Evolutionary conservation across 2,888 invertebrate genomes (phyloP), one percentile per base, ranked within the genome.

Genomic region (Thelaira solivaga): DNA sequence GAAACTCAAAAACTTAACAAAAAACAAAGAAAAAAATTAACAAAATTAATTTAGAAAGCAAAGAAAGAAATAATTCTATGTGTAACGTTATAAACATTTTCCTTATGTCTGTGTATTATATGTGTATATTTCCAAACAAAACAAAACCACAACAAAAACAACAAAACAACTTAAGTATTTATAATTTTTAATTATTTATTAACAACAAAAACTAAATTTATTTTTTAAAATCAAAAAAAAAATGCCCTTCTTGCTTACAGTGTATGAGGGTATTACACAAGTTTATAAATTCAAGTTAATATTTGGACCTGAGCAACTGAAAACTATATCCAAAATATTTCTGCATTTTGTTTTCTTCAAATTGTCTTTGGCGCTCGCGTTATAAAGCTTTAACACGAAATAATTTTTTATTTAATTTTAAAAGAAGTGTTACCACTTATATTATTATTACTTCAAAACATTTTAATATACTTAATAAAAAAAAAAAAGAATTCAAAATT

Each of bases 61-160:
- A 29, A 57, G 47, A 29, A 51, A 69, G 10, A 26, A 11, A 24
- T 45, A 55, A 72, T 65, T 76, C 64, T 72, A 69, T 74, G 76
- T 76, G 77, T 76, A 76, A n/a, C 74, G 76, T 80, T 73, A 71
- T 61, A 74, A 71, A 78, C 51, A 68, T 76, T 76, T 76, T 79
- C 57, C 71, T 76, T 79, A 76, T 76, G 72, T 79, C 55, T 62
- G 64, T 76, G 76, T 80, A 80, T 73, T 72, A 76, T 76, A 78
- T 68, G 57, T 80, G 72, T 68, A 76, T 64, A 80, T 57, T 76
- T 65, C 71, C 43, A 20, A 18, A 26, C 20, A 62, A 69, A 55
- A 24, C 57, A 1, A 7, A n/a, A 4, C 5, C 16, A 26, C 20
- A 5, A 36, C 43, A 68, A 1, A 7, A n/a, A 4, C 5, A 24